Conservation (phyloP, 2,113 vertebrate genomes). For the Buteo buteo region DNA sequence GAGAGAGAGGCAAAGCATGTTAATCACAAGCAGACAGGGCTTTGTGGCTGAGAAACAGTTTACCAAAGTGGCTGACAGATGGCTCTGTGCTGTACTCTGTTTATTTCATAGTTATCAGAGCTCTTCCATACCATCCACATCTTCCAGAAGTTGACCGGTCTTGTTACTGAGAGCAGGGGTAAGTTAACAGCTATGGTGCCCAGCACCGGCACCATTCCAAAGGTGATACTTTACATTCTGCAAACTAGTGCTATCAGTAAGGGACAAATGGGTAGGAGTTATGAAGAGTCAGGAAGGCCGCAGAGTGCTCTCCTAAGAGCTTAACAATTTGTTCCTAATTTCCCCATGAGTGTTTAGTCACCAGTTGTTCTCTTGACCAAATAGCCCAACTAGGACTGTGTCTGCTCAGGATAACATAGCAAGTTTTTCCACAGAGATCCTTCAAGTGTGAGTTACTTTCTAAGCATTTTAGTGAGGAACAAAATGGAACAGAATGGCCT, state of each 20-base stretch:
- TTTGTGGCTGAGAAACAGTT: neutral
- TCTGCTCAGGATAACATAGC: neutral
- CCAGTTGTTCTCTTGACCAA: neutral
- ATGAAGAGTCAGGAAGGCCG: neutral
- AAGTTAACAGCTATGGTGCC: neutral
- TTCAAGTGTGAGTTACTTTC: neutral
- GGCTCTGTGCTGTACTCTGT: neutral
- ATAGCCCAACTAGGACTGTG: neutral
- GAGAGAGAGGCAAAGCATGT: neutral
- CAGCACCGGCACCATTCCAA: neutral
- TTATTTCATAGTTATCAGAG: neutral
- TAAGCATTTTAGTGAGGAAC: neutral
- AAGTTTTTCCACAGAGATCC: neutral
- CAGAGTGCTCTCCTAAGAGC: neutral
- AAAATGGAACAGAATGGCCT: neutral
- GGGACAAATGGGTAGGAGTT: neutral
- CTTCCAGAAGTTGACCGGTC: neutral
- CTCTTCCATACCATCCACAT: neutral
- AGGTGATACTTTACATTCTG: neutral
- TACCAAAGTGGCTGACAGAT: neutral
- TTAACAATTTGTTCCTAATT: neutral
- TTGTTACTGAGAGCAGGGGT: neutral
- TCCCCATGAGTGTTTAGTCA: neutral
- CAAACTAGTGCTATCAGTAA: neutral
- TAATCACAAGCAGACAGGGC: neutral